phyloP scores from a whole-genome alignment of 2,797 vertebrate species.

The Alosa sapidissima region DNA sequence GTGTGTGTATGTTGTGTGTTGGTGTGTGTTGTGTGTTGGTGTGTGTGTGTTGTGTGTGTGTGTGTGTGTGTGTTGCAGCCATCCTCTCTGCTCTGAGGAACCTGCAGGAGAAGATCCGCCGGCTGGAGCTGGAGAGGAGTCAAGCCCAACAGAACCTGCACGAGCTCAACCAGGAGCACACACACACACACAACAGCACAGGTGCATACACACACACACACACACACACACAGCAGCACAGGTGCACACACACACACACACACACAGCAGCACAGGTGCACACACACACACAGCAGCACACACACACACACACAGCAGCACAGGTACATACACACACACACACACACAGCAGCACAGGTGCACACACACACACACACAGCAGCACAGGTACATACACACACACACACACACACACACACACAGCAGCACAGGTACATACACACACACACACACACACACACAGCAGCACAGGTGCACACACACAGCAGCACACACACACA shows the following conservation, averaged over 20 bases:
- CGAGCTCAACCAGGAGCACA: constrained; percentile 58
- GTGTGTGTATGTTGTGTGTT: too few species aligned
- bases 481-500: too few species aligned
- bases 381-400: too few species aligned
- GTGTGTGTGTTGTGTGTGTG: not conserved
- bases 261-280: not conserved
- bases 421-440: too few species aligned
- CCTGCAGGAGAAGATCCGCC: constrained; percentile 91
- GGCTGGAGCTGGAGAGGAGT: constrained; percentile 84
- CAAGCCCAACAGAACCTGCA: constrained; percentile 74
- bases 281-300: not conserved
- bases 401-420: too few species aligned
- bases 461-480: too few species aligned
- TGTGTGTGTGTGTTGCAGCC: constrained; percentile 55
- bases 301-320: not conserved
- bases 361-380: too few species aligned
- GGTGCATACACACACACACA: constrained; percentile 4
- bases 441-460: too few species aligned
- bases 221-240: too few species aligned
- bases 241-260: not conserved
- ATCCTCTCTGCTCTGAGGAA: constrained; percentile 92
- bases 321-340: too few species aligned
- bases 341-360: too few species aligned
- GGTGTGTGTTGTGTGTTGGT: not conserved
- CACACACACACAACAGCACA: not conserved